Conservation (phyloP, 2,888 invertebrate species). For the Synanthedon andrenaeformis region DNA sequence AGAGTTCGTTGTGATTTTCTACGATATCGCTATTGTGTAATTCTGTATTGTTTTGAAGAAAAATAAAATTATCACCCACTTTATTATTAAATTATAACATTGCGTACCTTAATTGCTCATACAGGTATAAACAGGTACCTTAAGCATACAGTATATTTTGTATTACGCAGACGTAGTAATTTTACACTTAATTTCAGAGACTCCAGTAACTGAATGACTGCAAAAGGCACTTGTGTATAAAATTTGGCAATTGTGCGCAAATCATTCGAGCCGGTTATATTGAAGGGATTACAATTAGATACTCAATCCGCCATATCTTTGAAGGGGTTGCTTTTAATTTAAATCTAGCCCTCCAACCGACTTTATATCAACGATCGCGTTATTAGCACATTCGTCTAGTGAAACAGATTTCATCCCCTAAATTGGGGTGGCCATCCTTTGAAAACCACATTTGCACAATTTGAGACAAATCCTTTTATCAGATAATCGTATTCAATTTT, state of each 20-base stretch:
- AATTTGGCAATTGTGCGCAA: slow-evolving; percentile 51
- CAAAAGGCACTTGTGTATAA: slow-evolving; percentile 52
- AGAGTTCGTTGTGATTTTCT: too few species aligned
- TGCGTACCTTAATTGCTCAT: too few species aligned
- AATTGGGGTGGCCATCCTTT: slow-evolving; percentile 19
- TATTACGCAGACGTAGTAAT: neutral
- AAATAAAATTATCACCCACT: too few species aligned
- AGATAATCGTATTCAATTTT: slow-evolving; percentile 27
- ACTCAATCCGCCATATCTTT: slow-evolving; percentile 37
- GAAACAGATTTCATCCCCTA: slow-evolving; percentile 12
- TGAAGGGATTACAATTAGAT: slow-evolving; percentile 54
- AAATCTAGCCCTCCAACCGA: slow-evolving; percentile 33
- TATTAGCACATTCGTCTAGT: slow-evolving; percentile 24
- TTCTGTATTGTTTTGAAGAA: too few species aligned
- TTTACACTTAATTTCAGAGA: slow-evolving; percentile 5
- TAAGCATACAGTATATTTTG: neutral
- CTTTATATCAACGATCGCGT: slow-evolving; percentile 7
- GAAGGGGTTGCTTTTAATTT: slow-evolving; percentile 57
- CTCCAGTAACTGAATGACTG: slow-evolving; percentile 41
- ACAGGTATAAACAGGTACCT: too few species aligned
- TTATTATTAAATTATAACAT: too few species aligned
- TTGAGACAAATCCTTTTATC: slow-evolving; percentile 23
- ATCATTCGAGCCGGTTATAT: slow-evolving; percentile 40
- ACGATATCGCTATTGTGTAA: too few species aligned
- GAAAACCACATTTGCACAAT: slow-evolving; percentile 26